A percentile compares a stretch with the other conserved stretches of the same genome.
Evolutionary conservation across 2,888 invertebrate genomes (phyloP).

Genomic region (Galerucella nymphaeae): DNA sequence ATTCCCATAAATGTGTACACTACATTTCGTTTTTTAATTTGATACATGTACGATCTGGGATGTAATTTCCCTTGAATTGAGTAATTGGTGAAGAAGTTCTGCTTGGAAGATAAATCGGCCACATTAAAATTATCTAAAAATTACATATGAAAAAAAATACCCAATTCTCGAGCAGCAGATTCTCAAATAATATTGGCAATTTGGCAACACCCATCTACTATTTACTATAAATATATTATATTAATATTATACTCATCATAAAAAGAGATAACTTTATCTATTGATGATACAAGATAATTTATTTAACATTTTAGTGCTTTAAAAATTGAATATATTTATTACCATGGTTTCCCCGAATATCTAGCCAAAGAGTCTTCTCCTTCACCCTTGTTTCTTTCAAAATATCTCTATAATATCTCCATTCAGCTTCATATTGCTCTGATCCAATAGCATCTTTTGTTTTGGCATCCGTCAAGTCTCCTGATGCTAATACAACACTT

Average conservation of each 20-base stretch:
- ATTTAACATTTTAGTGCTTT: background rate
- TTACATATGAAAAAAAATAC: no score
- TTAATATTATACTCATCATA: no score
- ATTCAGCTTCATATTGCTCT: conserved; percentile 83
- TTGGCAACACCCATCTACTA: no score
- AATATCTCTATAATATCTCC: conserved; percentile 80
- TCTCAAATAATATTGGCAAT: no score
- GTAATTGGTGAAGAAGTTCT: conserved; percentile 82
- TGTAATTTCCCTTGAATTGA: conserved; percentile 81
- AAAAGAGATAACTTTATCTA: no score
- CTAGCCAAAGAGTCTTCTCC: conserved; percentile 83
- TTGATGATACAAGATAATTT: background rate
- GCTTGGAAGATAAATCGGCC: conserved; percentile 72
- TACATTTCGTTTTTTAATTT: conserved; percentile 69
- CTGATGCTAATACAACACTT: conserved; percentile 82
- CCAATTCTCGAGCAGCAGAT: no score
- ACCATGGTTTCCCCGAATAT: conserved; percentile 94
- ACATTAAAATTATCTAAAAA: conserved; percentile 90
- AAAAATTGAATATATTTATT: conserved; percentile 48
- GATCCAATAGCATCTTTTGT: conserved; percentile 82
- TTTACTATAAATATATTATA: no score
- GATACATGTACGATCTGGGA: conserved; percentile 80
- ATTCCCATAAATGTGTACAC: conserved; percentile 85
- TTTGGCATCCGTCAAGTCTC: conserved; percentile 91
- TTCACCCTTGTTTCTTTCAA: conserved; percentile 75